Base-by-base conservation (phyloP, 1,140 invertebrate species). In the Sycophila sp. region DNA sequence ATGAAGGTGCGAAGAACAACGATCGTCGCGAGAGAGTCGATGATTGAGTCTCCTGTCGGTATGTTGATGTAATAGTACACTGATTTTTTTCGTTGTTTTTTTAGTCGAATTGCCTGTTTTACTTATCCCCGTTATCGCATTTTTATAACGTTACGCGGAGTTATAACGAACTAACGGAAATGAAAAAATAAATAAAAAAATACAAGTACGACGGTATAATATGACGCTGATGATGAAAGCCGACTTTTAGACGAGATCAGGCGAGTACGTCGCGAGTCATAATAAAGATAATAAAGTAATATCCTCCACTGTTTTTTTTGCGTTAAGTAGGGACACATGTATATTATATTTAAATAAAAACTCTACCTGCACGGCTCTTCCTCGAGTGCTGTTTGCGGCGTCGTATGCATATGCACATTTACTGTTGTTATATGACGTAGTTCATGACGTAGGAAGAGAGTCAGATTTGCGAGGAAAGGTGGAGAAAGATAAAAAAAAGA, bases 371-470 rank as follows among this genome's bases (percentile, higher is more conserved):
- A 59, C 62, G 42, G 26, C 69, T 65, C 69, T 47, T 42, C 47
- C 62, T 38, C 55, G 56, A 66, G 51, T 64, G 28, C 13, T 45
- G 59, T 56, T 49, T 55, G 26, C 36, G 59, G 59, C 64, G 59
- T 62, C 62, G 26, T 55, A 55, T 62, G 62, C 47, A 63, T 73
- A 80, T 82, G 76, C 78, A 81, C 81, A 82, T 83, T 80, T 76
- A 77, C 80, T 77, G 79, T 81, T 80, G 79, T 82, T 80, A 79
- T 76, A 38, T 68, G 22, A 62, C 67, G 58, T 78, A 74, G 74
- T 78, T 79, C n/a, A 13, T 59, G 63, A 22, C 32, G n/a, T 6
- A 47, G 56, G 47, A 19, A 63, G 49, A 62, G n/a, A 62, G 34
- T 30, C 62, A 24, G 58, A 73, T 66, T 59, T 58, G 53, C 59